A percentile compares a stretch with the other conserved stretches of the same genome.
phyloP scores from a whole-genome alignment of 2,797 vertebrate species.

The Enoplosus armatus region DNA sequence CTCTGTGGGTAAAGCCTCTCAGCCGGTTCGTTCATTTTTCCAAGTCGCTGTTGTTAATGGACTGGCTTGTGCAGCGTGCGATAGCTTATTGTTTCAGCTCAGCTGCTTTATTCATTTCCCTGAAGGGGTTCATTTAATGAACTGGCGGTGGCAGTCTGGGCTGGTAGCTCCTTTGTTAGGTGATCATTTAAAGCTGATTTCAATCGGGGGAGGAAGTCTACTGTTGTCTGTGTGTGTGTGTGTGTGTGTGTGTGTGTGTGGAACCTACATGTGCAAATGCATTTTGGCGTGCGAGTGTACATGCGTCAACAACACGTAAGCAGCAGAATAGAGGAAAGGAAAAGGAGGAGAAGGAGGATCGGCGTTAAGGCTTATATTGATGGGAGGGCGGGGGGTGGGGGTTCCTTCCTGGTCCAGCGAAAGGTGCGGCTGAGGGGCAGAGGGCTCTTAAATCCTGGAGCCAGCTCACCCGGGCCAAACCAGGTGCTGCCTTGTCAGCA shows the following conservation, averaged over 20 bases:
- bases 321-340: not conserved
- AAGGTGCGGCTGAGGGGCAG: too few relatives aligned
- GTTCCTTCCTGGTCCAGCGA: too few relatives aligned
- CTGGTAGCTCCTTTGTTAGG: constrained; percentile 43
- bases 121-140: constrained; percentile 49
- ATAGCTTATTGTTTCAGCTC: constrained; percentile 61
- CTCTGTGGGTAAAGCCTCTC: not conserved
- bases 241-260: constrained; percentile 2
- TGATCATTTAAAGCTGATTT: constrained; percentile 34
- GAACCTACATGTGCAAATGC: not conserved
- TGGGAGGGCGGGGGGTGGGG: too few relatives aligned
- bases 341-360: not conserved
- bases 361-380: too few relatives aligned
- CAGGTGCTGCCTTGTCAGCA: too few relatives aligned
- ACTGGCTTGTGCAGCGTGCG: constrained; percentile 21
- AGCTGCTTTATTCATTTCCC: constrained; percentile 66
- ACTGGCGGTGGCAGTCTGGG: constrained; percentile 27
- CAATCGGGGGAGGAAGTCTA: constrained; percentile 48
- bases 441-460: too few relatives aligned
- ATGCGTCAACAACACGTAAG: not conserved
- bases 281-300: not conserved
- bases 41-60: constrained; percentile 44
- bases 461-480: too few relatives aligned
- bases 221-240: not conserved
- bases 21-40: constrained; percentile 42